Evolutionary conservation across 2,113 vertebrate genomes (phyloP).

Genomic region (Trematocara unimaculatum): DNA sequence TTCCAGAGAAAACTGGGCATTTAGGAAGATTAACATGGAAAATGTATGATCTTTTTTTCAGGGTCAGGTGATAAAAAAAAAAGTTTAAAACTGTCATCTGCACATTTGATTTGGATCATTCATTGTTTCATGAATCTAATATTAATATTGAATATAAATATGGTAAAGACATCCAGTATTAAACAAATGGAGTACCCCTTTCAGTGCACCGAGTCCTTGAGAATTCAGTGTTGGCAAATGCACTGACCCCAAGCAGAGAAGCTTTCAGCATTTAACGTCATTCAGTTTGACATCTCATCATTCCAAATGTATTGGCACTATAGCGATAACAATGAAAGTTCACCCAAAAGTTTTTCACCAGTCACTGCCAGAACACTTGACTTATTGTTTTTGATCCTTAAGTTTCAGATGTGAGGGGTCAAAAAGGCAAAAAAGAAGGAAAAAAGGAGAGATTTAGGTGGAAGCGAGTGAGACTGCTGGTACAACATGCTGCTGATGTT

Average conservation of each 20-base stretch:
- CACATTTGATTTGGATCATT: neutral
- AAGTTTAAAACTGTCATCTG: neutral
- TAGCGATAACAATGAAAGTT: neutral
- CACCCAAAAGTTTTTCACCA: neutral
- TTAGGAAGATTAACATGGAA: neutral
- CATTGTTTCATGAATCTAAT: neutral
- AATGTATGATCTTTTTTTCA: neutral
- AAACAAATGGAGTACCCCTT: neutral
- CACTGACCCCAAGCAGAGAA: neutral
- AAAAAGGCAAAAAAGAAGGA: neutral
- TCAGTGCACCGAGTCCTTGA: neutral
- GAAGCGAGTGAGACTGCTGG: neutral
- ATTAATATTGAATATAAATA: neutral
- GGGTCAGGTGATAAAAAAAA: neutral
- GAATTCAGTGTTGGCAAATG: neutral
- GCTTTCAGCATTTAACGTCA: neutral
- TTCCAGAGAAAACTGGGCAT: neutral
- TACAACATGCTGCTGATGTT: neutral
- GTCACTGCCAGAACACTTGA: neutral
- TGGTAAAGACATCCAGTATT: fast-evolving
- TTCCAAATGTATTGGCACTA: neutral
- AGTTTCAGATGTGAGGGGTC: neutral
- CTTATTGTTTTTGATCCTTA: neutral
- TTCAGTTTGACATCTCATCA: neutral
- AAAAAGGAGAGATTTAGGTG: neutral